A percentile compares a stretch with the other conserved stretches of the same genome.
phyloP scores from a whole-genome alignment of 2,888 invertebrate species.

The Drosophila infuscata region DNA sequence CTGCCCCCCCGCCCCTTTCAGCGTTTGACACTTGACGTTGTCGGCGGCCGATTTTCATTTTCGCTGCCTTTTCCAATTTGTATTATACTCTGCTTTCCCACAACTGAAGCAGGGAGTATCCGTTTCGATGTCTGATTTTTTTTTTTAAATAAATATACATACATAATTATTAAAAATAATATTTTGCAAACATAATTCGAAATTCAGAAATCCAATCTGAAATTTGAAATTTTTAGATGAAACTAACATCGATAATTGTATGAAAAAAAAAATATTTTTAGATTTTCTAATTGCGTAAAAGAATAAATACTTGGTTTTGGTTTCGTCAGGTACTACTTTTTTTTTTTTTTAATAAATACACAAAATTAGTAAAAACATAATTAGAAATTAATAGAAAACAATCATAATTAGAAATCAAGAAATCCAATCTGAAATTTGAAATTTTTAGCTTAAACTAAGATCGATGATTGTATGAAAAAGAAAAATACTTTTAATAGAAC shows the following conservation, averaged over 20 bases:
- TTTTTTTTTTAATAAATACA: background rate
- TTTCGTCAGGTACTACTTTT: background rate
- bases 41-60: slow-evolving; percentile 66
- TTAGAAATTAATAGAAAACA: background rate
- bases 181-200: background rate
- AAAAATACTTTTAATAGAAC: too few species aligned
- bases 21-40: slow-evolving; percentile 66
- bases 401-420: background rate
- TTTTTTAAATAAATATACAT: background rate
- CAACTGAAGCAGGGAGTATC: background rate
- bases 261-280: background rate
- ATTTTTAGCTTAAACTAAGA: background rate
- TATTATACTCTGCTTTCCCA: background rate
- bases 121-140: background rate
- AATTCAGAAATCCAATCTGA: background rate
- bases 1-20: slow-evolving; percentile 10
- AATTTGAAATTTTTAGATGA: background rate
- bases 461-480: background rate
- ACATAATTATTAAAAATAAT: background rate
- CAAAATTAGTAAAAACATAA: background rate
- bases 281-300: background rate
- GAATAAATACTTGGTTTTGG: background rate
- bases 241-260: background rate
- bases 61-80: slow-evolving; percentile 56
- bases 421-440: background rate